Conservation (phyloP, 2,113 vertebrate species). For the Leptodactylus fuscus region DNA sequence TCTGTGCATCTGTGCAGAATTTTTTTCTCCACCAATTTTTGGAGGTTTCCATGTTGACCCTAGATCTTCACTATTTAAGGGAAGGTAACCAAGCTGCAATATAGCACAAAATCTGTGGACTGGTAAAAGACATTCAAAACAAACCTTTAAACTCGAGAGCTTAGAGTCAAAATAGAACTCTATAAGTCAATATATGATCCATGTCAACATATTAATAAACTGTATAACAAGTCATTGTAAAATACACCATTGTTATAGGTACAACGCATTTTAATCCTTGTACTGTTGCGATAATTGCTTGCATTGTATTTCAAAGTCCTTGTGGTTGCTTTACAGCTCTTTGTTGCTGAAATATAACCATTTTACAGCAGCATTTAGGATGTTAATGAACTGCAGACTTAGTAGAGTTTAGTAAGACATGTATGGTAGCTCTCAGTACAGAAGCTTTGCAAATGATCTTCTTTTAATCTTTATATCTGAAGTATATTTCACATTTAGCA, state of each 20-base stretch:
- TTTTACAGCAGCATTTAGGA: background rate
- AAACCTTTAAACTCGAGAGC: too few relatives aligned
- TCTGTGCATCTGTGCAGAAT: too few relatives aligned
- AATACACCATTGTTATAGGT: background rate
- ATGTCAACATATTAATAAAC: background rate
- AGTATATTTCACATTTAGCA: background rate
- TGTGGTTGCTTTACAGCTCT: background rate
- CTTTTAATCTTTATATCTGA: background rate
- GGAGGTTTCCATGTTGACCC: too few relatives aligned
- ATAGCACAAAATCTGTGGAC: too few relatives aligned
- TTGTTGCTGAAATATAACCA: background rate
- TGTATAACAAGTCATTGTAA: background rate
- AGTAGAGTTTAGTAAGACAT: background rate
- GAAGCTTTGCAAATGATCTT: background rate
- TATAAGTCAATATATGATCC: too few relatives aligned
- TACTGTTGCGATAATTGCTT: background rate
- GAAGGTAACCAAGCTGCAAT: too few relatives aligned
- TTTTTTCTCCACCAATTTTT: too few relatives aligned
- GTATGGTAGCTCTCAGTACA: background rate
- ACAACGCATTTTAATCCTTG: background rate
- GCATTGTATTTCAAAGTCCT: background rate
- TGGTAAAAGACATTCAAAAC: too few relatives aligned
- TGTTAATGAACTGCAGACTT: background rate
- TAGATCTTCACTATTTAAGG: too few relatives aligned
- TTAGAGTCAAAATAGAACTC: too few relatives aligned